These are phyloP conservation scores for Pseudomugil gertrudae DNA, from an alignment of 2,797 vertebrate species.

Conservation along the genomic window DNA sequence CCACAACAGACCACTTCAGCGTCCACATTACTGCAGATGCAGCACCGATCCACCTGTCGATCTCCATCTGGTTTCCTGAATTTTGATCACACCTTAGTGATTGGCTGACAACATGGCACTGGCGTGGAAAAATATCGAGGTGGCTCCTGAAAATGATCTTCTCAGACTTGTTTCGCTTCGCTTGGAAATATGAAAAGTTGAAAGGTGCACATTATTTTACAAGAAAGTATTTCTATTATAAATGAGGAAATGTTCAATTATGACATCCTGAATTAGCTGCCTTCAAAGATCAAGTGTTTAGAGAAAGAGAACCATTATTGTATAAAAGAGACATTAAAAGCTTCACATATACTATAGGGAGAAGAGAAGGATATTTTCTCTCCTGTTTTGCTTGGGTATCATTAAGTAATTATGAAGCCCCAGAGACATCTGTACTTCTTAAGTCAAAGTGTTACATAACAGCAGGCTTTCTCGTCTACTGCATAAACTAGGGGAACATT, in stretches of 20 bases:
- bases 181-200: not conserved
- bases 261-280: not conserved
- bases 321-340: not conserved
- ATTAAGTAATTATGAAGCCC: slow-evolving; percentile 11
- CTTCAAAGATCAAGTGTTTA: not conserved
- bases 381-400: slow-evolving; percentile 2
- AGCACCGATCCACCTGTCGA: no score
- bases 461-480: not conserved
- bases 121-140: slow-evolving; percentile 2
- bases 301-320: not conserved
- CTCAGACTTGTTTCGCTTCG: slow-evolving; percentile 14
- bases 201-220: not conserved
- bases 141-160: slow-evolving; percentile 16
- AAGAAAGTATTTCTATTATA: slow-evolving; percentile 4
- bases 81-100: slow-evolving; percentile 38
- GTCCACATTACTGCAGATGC: no score
- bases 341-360: not conserved
- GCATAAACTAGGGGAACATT: not conserved
- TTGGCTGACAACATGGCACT: not conserved
- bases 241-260: not conserved
- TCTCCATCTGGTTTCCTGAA: slow-evolving; percentile 23
- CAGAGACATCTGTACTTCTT: not conserved
- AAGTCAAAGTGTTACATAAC: slow-evolving; percentile 1
- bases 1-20: no score
- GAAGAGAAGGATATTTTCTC: not conserved